A percentile compares a stretch with the other conserved stretches of the same genome.
These are phyloP conservation scores for Metaphire vulgaris DNA, from an alignment of 1,140 invertebrate genomes.

Conservation along the genomic window DNA sequence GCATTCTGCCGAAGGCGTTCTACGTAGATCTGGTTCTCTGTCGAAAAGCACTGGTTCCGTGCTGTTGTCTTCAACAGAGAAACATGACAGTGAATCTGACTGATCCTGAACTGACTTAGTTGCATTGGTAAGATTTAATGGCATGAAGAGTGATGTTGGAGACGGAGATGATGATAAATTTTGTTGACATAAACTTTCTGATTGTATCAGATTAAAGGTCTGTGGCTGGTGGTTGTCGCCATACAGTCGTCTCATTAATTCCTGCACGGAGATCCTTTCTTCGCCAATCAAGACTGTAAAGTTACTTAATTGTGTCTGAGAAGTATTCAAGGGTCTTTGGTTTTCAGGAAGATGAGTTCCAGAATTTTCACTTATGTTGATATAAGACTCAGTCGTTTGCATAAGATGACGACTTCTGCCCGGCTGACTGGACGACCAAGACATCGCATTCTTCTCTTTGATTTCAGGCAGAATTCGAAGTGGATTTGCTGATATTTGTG, in stretches of 20 bases:
- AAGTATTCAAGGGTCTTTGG: not conserved
- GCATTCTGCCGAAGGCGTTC: not conserved
- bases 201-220: not conserved
- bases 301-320: not conserved
- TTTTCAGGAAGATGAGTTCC: not conserved
- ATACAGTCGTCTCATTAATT: not conserved
- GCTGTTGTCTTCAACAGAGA: not conserved
- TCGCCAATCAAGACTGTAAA: not conserved
- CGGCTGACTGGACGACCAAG: not conserved
- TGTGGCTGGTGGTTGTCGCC: not conserved
- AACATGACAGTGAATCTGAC: not conserved
- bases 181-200: not conserved
- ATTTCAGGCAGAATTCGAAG: not conserved
- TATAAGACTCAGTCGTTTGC: no score
- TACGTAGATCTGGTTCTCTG: no score
- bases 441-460: not conserved
- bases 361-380: no score
- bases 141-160: not conserved
- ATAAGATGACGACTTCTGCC: no score
- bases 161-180: not conserved
- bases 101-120: not conserved
- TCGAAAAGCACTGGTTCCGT: not conserved
- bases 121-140: not conserved
- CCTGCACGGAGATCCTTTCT: not conserved
- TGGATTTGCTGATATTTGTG: not conserved